Conservation (phyloP, 1,140 invertebrate species). For the Lutraria rhynchaena region DNA sequence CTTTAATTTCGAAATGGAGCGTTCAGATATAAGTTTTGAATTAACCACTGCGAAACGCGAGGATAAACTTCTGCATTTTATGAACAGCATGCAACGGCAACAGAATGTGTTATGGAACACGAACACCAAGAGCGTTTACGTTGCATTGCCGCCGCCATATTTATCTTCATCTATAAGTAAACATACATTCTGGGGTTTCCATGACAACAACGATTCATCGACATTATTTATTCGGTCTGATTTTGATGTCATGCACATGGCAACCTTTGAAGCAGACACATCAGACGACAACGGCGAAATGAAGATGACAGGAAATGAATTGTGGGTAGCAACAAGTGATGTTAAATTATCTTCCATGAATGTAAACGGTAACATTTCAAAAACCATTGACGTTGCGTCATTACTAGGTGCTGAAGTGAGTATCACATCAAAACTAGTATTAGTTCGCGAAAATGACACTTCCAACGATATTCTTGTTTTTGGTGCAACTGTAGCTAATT, state of each 20-base stretch:
- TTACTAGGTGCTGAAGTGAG: neutral
- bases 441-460: constrained; percentile 15
- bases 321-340: constrained; percentile 21
- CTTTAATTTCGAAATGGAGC: constrained; percentile 48
- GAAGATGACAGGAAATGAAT: neutral
- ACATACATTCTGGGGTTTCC: constrained; percentile 31
- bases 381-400: neutral
- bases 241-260: constrained; percentile 29
- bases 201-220: constrained; percentile 1
- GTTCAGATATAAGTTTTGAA: neutral
- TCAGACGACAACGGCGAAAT: neutral
- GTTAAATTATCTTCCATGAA: neutral
- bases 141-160: constrained; percentile 36
- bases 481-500: neutral
- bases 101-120: constrained; percentile 43
- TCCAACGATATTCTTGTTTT: constrained; percentile 13
- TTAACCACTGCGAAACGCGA: neutral
- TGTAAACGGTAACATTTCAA: constrained; percentile 2
- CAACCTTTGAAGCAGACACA: constrained; percentile 39
- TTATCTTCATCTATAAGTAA: neutral
- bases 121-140: constrained; percentile 4
- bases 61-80: neutral
- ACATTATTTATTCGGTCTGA: neutral
- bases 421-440: constrained; percentile 25
- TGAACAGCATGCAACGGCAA: constrained; percentile 4